Evolutionary conservation across 2,113 vertebrate species (phyloP).

Genomic region (Alexandromys fortis): DNA sequence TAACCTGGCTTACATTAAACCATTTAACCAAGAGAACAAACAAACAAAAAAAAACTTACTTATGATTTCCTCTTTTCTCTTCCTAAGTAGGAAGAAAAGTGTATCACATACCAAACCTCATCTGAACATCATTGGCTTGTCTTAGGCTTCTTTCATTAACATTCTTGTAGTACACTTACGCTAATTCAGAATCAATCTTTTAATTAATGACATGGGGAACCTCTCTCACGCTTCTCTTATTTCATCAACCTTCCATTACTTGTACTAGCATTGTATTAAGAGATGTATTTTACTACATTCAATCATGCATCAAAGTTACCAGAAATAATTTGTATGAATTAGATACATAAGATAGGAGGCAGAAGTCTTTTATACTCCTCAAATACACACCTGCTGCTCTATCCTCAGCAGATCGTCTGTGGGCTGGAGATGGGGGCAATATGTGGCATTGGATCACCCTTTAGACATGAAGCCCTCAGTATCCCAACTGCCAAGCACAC

Average conservation of each 20-base stretch:
- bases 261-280: slow-evolving; percentile 58
- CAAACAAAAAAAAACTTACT: slow-evolving; percentile 60
- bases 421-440: background rate
- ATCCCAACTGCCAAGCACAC: background rate
- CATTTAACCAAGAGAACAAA: slow-evolving; percentile 55
- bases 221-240: slow-evolving; percentile 55
- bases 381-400: slow-evolving; percentile 54
- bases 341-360: slow-evolving; percentile 23
- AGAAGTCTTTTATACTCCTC: slow-evolving; percentile 43
- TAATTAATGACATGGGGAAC: slow-evolving; percentile 1
- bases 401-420: slow-evolving; percentile 57
- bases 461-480: background rate
- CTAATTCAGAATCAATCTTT: slow-evolving; percentile 68
- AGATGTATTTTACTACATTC: slow-evolving; percentile 70
- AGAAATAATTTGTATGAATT: slow-evolving; percentile 67
- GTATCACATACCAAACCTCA: background rate
- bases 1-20: background rate
- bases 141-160: slow-evolving; percentile 6
- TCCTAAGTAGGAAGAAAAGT: background rate
- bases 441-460: accelerated
- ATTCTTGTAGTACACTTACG: slow-evolving; percentile 12
- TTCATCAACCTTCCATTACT: slow-evolving; percentile 47
- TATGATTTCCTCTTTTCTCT: slow-evolving; percentile 30
- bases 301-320: slow-evolving; percentile 40
- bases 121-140: background rate